Evolutionary conservation across 2,888 invertebrate genomes (phyloP).

Genomic region (Tineola bisselliella): DNA sequence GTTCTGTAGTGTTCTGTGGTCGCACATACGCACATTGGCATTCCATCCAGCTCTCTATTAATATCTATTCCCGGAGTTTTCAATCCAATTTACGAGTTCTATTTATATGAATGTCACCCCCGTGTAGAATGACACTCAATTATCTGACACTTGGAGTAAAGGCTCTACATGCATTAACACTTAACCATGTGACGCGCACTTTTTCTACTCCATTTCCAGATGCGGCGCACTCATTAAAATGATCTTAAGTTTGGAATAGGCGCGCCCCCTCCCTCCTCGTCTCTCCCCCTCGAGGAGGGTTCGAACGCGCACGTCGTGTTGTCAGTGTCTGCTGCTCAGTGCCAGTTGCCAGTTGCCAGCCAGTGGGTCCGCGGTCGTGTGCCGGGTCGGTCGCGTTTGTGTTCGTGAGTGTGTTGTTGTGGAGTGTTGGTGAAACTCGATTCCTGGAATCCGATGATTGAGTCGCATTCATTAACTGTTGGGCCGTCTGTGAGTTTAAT

Average conservation of each 20-base stretch:
- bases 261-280: slow-evolving; percentile 37
- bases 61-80: too few relatives aligned
- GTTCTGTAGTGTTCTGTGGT: too few relatives aligned
- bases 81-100: slow-evolving; percentile 28
- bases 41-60: too few relatives aligned
- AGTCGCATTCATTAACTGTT: background rate
- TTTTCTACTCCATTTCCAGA: slow-evolving; percentile 57
- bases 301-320: slow-evolving; percentile 19
- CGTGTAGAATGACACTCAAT: slow-evolving; percentile 34
- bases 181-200: slow-evolving; percentile 43
- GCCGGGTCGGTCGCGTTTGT: slow-evolving; percentile 30
- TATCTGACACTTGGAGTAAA: slow-evolving; percentile 41
- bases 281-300: slow-evolving; percentile 29
- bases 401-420: slow-evolving; percentile 17
- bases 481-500: background rate
- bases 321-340: too few relatives aligned
- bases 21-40: too few relatives aligned
- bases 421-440: background rate
- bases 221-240: slow-evolving; percentile 65
- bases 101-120: slow-evolving; percentile 63
- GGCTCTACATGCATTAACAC: slow-evolving; percentile 62
- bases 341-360: too few relatives aligned
- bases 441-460: background rate
- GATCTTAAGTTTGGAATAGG: slow-evolving; percentile 54
- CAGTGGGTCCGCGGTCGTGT: slow-evolving; percentile 49